Evolutionary conservation across 1,140 invertebrate species (phyloP), one percentile per base, ranked within the genome.

Genomic region (Marisa cornuarietis): DNA sequence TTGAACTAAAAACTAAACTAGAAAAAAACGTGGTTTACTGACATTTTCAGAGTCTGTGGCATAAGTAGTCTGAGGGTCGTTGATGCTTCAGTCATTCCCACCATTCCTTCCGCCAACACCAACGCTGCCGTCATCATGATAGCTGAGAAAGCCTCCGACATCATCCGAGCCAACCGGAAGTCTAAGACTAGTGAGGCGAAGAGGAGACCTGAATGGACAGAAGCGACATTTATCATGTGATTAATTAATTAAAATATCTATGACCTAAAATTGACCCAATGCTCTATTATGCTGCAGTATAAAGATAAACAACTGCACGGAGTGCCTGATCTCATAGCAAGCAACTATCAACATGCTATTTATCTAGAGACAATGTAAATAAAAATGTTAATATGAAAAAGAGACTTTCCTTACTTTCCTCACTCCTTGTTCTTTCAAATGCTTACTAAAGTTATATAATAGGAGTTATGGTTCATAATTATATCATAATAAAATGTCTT

Each of bases 51-150:
- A 65, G 87, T 88, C 26, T 81, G 84, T 63, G 86, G 83, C 16
- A 71, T 88, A 14, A 61, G 76, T 13, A 77, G 80, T 16, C 81
- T 88, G 13, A 74, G 86, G 31, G 82, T 88, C 7, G 84, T 83
- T 9, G 88, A 89, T 76, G 86, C 87, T 8, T 89, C 88, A 18
- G 79, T 88, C 11, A 87, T 89, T 77, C 88, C 87, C 14, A 58
- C 76, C 20, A 51, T 84, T 42, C 79, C 80, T 3, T 85, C 84
- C 3, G 95, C 95, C 10, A 96, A 96, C 87, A 95, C 95, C 2
- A 95, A 95, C 85, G 95, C 95, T 7, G 94, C 95, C 0, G 92
- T 94, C 22, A 95, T 96, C 61, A 96, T 96, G 95, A 95, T 96
- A 52, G 96, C 92, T 0, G 96, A 98, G 87, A 97, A 97, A 88